Base-by-base conservation (phyloP, 2,797 vertebrate genomes). In the Graptemys geographica region DNA sequence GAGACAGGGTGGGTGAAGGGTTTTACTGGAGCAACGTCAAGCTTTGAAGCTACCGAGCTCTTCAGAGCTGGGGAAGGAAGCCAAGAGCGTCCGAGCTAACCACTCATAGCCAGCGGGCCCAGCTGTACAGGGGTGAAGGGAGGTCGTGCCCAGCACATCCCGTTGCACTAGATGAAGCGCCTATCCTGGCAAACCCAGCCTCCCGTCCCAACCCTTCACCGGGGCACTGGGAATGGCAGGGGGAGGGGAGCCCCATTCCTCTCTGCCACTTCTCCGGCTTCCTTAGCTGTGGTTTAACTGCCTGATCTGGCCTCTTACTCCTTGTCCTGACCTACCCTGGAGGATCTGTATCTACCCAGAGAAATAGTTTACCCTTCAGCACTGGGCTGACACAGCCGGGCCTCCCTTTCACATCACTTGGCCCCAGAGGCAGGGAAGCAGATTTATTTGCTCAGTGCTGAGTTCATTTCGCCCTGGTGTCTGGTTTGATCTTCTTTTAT, bases 131-230 rank as follows among this genome's bases (percentile, higher is more conserved):
- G 15, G 55, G 33, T 1, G 16, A 65, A 16, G 33, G 16, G 8
- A 65, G 62, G 8, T 18, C 4, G 9, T 69, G 65, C n/a, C n/a
- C n/a, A 2, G 19, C n/a, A 5, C 19, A 21, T 5, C 65, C 65
- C 21, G n/a, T 5, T 8, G 65, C 18, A 10, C 16, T 5, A 5
- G n/a, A 8, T 19, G 65, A 11, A n/a, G 18, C n/a, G 10, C n/a
- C 33, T n/a, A 19, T 15, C 31, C 33, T n/a, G 33, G 59, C 33
- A 69, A 69, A 37, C 33, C 16, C 62, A 37, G n/a, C n/a, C 65
- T 19, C 2, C 1, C 18, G 2, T 21, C 65, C 65, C n/a, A 69
- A 5, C n/a, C 18, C n/a, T 69, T 21, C 8, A 23, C 33, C 3
- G 1, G 65, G 1, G 72, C 41, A 12, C 41, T 41, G 69, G 69